phyloP scores from a whole-genome alignment of 1,140 invertebrate genomes.

The Popillia japonica region DNA sequence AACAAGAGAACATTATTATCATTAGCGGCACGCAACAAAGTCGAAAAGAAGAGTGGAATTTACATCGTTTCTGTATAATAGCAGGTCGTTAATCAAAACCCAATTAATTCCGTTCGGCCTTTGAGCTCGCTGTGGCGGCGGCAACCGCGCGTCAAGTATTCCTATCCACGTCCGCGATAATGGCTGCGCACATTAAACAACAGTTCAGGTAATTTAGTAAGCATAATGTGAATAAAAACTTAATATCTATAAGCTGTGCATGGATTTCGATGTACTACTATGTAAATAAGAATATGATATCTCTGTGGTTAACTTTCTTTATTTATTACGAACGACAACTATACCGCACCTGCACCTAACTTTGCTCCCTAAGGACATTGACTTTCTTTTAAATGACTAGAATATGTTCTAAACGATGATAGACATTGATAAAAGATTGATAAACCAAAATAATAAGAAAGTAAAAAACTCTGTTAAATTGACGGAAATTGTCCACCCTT shows the following conservation, averaged over 20 bases:
- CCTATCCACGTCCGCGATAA: conserved; percentile 17
- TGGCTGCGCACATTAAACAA: conserved; percentile 6
- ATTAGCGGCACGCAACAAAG: conserved; percentile 9
- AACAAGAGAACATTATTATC: conserved; percentile 11
- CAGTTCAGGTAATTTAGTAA: conserved; percentile 18
- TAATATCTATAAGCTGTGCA: background rate
- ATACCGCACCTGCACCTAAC: no score
- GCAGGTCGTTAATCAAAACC: conserved; percentile 10
- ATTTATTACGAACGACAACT: no score
- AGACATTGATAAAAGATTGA: no score
- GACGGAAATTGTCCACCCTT: no score
- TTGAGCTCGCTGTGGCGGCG: background rate
- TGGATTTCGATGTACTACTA: background rate
- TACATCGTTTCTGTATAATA: conserved; percentile 19
- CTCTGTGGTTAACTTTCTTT: no score
- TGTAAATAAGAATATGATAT: background rate
- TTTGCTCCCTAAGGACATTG: no score
- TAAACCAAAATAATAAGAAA: no score
- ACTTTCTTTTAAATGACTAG: no score
- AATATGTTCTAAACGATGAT: no score
- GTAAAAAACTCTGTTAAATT: no score
- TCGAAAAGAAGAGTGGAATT: conserved; percentile 18
- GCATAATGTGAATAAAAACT: conserved; percentile 11
- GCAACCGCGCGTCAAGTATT: conserved; percentile 17
- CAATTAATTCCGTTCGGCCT: conserved; percentile 13